Conservation (phyloP, 2,113 vertebrate genomes). For the Paradisaea rubra region DNA sequence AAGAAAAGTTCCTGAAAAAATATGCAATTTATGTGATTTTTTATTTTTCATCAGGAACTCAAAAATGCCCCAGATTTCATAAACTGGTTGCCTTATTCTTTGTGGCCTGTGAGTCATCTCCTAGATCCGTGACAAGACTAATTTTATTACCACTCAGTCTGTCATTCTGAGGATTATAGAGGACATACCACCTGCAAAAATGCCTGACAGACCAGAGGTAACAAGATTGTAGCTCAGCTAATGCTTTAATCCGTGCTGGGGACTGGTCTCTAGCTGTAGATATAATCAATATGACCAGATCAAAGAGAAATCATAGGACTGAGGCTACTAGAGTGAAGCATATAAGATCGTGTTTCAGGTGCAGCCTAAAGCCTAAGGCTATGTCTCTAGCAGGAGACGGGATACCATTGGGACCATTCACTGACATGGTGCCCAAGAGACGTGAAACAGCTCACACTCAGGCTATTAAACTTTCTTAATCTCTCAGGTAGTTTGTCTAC, state of each 20-base stretch:
- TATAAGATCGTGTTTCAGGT: background rate
- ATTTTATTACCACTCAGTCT: background rate
- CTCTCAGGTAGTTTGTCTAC: background rate
- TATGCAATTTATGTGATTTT: background rate
- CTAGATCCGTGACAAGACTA: background rate
- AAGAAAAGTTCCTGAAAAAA: background rate
- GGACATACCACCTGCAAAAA: background rate
- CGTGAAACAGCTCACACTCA: background rate
- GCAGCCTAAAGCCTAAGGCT: background rate
- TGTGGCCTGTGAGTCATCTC: background rate
- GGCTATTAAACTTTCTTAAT: background rate
- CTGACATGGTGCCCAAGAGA: background rate
- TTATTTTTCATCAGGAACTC: background rate
- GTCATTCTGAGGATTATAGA: background rate
- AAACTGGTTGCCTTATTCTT: background rate
- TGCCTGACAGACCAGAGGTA: background rate
- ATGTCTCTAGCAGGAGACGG: background rate
- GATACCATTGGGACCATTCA: background rate
- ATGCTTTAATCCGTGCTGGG: background rate
- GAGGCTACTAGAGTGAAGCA: background rate
- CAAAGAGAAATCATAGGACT: background rate
- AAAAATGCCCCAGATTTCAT: conserved; percentile 26
- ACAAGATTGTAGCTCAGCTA: background rate
- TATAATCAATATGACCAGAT: background rate
- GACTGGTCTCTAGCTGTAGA: background rate